Conservation (phyloP, 2,113 vertebrate species). For the Rhinoderma darwinii region DNA sequence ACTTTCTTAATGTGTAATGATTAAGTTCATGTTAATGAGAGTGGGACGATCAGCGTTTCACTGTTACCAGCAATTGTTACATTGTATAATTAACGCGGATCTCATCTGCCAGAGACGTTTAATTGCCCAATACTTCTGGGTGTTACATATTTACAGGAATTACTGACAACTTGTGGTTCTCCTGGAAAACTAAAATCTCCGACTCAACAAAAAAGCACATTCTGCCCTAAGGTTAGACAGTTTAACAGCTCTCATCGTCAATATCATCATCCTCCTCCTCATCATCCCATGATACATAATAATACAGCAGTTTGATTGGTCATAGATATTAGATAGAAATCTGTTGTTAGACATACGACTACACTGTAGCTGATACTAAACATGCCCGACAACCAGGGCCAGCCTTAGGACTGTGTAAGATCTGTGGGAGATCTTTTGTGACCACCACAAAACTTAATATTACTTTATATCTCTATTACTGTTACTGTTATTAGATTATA, state of each 20-base stretch:
- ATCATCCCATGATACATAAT: neutral
- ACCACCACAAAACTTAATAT: no score
- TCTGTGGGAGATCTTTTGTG: no score
- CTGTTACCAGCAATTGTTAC: neutral
- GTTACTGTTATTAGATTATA: no score
- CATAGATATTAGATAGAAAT: no score
- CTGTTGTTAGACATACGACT: no score
- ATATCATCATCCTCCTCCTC: neutral
- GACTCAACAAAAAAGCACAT: neutral
- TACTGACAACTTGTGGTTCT: constrained; percentile 11
- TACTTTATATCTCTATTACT: no score
- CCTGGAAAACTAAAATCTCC: constrained; percentile 11
- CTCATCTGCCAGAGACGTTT: neutral
- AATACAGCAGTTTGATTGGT: neutral
- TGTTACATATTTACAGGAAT: constrained; percentile 41
- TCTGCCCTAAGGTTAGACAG: constrained; percentile 12
- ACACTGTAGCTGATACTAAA: no score
- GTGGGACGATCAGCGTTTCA: neutral
- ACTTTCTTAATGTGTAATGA: neutral
- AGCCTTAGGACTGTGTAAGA: no score
- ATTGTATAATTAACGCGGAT: neutral
- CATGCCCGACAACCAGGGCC: no score
- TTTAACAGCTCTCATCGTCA: neutral
- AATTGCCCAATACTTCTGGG: neutral
- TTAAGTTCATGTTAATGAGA: neutral